A percentile compares a stretch with the other conserved stretches of the same genome.
Evolutionary conservation across 64 coral and sea anemone genomes (phyloP).

Genomic region (Montipora efflorescens): DNA sequence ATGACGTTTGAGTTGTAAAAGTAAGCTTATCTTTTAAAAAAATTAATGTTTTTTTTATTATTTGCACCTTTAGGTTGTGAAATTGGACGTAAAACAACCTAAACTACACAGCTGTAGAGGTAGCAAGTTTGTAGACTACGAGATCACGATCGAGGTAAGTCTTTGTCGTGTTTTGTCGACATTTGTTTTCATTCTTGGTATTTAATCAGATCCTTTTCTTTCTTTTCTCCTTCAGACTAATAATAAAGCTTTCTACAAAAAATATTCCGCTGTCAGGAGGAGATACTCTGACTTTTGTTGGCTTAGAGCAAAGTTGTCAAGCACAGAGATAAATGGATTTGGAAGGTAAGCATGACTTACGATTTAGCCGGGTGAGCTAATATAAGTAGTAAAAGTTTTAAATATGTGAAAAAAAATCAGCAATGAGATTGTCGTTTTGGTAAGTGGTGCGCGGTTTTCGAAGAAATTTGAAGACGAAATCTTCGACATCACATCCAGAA

Average conservation of each 20-base stretch:
- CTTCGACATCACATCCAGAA: no score
- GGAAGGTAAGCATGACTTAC: constrained; percentile 52
- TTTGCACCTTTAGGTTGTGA: constrained; percentile 40
- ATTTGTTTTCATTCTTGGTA: no score
- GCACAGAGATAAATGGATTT: constrained; percentile 85
- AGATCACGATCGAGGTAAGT: constrained; percentile 90
- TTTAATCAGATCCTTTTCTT: neutral
- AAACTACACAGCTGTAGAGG: constrained; percentile 72
- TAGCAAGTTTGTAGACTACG: constrained; percentile 92
- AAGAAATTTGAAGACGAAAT: no score
- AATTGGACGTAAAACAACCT: constrained; percentile 79
- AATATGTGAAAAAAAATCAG: no score
- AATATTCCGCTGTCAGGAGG: constrained; percentile 84
- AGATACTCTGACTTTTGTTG: constrained; percentile 96
- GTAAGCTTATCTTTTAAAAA: no score
- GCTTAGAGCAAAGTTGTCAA: constrained; percentile 84
- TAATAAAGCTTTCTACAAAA: constrained; percentile 91
- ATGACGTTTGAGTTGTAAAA: no score
- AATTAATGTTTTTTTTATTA: neutral
- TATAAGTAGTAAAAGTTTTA: no score
- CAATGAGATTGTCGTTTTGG: no score
- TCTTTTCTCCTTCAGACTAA: constrained; percentile 69
- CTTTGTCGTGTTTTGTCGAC: neutral
- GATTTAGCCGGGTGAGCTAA: no score
- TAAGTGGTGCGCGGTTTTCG: no score